Conservation (phyloP, 2,113 vertebrate species). For the Connochaetes taurinus region DNA sequence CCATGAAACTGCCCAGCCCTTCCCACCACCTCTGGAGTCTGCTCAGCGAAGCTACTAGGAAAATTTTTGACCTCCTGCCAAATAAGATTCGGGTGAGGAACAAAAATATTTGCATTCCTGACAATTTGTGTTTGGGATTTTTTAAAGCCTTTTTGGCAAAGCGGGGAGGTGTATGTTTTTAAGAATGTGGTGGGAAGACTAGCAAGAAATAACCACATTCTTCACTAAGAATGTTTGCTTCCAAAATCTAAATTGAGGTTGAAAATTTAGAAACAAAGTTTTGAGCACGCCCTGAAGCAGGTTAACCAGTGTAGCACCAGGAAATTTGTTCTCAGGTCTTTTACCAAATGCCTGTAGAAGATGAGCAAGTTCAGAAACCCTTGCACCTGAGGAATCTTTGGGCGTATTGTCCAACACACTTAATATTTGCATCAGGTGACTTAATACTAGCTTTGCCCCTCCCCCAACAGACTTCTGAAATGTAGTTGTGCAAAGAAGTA, state of each 20-base stretch:
- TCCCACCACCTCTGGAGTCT: slow-evolving; percentile 86
- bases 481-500: neutral
- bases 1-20: slow-evolving; percentile 90
- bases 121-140: slow-evolving; percentile 58
- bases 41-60: slow-evolving; percentile 85
- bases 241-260: slow-evolving; percentile 58
- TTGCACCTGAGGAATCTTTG: neutral
- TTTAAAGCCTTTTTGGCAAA: slow-evolving; percentile 62
- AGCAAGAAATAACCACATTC: slow-evolving; percentile 55
- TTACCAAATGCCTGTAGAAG: neutral
- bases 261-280: slow-evolving; percentile 49
- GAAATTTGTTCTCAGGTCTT: neutral
- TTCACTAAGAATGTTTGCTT: slow-evolving; percentile 48
- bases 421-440: neutral
- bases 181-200: slow-evolving; percentile 55
- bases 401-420: neutral
- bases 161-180: slow-evolving; percentile 36
- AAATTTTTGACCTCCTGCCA: slow-evolving; percentile 89
- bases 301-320: neutral
- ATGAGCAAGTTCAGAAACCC: neutral
- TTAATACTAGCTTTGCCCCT: neutral
- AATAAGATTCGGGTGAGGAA: slow-evolving; percentile 85
- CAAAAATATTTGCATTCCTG: slow-evolving; percentile 72
- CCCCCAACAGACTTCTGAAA: neutral
- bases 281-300: neutral